phyloP scores from a whole-genome alignment of 2,113 vertebrate species.

The Spilogale gracilis region DNA sequence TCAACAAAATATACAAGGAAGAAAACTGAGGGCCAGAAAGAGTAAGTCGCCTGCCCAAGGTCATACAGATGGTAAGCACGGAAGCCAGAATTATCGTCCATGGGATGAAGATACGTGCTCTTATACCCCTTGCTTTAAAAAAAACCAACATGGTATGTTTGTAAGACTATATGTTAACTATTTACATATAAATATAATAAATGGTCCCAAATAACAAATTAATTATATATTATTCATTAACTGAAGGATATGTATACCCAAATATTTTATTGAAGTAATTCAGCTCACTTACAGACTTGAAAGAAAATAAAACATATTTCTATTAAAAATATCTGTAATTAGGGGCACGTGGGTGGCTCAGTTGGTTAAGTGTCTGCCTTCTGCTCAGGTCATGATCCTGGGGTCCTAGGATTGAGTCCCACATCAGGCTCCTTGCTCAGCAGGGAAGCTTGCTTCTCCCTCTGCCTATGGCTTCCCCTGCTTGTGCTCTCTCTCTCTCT shows the following conservation, averaged over 20 bases:
- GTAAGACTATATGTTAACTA: background rate
- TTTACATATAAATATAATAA: background rate
- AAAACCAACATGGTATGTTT: background rate
- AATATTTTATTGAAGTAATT: background rate
- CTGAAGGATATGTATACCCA: background rate
- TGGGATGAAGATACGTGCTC: background rate
- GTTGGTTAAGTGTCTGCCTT: background rate
- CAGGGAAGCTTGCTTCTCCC: background rate
- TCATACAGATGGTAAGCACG: background rate
- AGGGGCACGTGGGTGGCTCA: background rate
- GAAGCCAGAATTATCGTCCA: background rate
- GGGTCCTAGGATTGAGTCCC: background rate
- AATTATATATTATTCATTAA: background rate
- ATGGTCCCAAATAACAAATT: background rate
- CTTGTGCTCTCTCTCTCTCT: background rate
- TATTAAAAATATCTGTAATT: slow-evolving; percentile 24
- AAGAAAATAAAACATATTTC: slow-evolving; percentile 4
- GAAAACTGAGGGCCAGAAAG: background rate
- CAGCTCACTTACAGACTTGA: background rate
- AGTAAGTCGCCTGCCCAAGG: background rate
- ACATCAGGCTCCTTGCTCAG: background rate
- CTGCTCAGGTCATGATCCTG: background rate
- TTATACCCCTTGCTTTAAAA: background rate
- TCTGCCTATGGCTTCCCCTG: background rate
- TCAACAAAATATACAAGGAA: background rate